Percentiles rank a stretch among this genome's conserved stretches.
Conservation (phyloP, 1,140 invertebrate genomes). For the Paramacrobiotus metropolitanus region DNA sequence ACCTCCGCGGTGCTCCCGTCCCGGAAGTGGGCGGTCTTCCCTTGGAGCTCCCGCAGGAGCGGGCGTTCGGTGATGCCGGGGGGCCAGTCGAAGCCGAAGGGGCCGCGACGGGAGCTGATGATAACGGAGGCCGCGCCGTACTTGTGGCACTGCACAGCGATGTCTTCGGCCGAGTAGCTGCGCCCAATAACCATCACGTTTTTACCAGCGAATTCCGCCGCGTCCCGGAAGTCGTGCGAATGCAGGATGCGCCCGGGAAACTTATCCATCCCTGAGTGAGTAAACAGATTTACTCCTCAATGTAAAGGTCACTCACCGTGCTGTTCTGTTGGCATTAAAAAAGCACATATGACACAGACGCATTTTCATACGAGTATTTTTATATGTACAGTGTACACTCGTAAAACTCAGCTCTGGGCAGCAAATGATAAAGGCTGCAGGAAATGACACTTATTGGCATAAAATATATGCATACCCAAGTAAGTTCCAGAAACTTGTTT, state of each 20-base stretch:
- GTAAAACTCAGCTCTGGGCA: too few species aligned
- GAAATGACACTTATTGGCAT: too few species aligned
- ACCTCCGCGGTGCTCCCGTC: slow-evolving; percentile 18
- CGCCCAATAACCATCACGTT: slow-evolving; percentile 9
- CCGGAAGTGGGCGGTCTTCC: slow-evolving; percentile 17
- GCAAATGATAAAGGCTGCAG: too few species aligned
- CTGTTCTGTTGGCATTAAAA: too few species aligned
- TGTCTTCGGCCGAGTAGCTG: slow-evolving; percentile 11
- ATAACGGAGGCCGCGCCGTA: slow-evolving; percentile 10
- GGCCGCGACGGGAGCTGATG: slow-evolving; percentile 8
- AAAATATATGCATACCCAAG: too few species aligned
- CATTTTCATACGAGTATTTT: too few species aligned
- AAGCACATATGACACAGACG: neutral
- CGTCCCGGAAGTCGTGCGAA: slow-evolving; percentile 10
- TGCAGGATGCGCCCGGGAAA: slow-evolving; percentile 10
- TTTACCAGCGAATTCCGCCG: slow-evolving; percentile 9
- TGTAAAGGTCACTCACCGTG: too few species aligned
- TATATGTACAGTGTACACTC: too few species aligned
- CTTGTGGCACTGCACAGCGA: slow-evolving; percentile 6
- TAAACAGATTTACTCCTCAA: too few species aligned
- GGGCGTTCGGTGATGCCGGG: slow-evolving; percentile 7
- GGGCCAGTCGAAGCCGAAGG: slow-evolving; percentile 11
- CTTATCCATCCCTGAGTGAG: too few species aligned
- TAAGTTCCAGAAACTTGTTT: too few species aligned
- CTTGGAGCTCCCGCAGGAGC: slow-evolving; percentile 16